Conservation (phyloP, 2,888 invertebrate genomes). For the Proisotoma minuta region DNA sequence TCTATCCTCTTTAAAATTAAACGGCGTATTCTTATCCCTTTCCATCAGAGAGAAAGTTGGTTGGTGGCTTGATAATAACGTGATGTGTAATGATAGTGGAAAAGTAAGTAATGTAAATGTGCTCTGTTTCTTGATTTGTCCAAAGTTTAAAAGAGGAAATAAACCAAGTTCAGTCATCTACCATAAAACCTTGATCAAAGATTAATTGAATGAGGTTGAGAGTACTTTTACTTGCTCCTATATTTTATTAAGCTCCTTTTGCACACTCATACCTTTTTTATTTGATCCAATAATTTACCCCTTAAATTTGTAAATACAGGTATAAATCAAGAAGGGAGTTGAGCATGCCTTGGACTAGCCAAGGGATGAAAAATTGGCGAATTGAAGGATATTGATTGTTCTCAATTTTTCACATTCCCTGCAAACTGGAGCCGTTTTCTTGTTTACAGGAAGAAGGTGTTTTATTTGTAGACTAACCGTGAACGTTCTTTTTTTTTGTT, state of each 20-base stretch:
- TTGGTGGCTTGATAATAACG: not conserved
- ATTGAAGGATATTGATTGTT: slow-evolving; percentile 16
- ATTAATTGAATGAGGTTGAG: not conserved
- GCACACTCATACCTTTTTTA: not conserved
- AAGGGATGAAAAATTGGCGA: slow-evolving; percentile 6
- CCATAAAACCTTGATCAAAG: not conserved
- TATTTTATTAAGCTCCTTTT: not conserved
- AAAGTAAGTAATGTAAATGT: not conserved
- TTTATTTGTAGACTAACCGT: no score
- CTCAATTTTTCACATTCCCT: not conserved
- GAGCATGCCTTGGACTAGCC: not conserved
- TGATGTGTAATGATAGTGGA: not conserved
- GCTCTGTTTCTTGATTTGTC: not conserved
- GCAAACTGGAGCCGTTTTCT: not conserved
- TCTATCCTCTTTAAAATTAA: not conserved
- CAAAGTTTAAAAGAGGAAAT: not conserved
- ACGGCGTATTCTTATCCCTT: not conserved
- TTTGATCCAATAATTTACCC: not conserved
- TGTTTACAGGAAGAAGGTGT: slow-evolving; percentile 3
- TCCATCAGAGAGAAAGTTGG: not conserved
- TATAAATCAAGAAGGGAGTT: slow-evolving; percentile 9
- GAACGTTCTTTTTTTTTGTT: not conserved
- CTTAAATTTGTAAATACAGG: not conserved
- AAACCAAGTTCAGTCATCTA: not conserved
- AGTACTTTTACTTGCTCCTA: not conserved